phyloP scores from a whole-genome alignment of 2,888 invertebrate species.

The Agrochola lychnidis region DNA sequence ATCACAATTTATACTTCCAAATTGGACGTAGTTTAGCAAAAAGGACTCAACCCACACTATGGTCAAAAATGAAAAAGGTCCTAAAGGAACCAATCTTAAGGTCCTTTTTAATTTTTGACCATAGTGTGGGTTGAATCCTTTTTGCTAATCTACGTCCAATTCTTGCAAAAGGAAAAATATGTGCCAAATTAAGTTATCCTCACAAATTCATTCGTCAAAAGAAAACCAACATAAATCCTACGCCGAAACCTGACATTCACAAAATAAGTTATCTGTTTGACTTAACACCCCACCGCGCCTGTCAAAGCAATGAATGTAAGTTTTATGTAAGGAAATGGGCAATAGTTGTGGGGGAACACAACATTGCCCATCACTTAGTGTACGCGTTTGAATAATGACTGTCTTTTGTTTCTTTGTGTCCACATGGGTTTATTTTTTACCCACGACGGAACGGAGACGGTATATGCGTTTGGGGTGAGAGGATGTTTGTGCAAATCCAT shows the following conservation, averaged over 20 bases:
- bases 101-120: no score
- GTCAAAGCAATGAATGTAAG: slow-evolving; percentile 50
- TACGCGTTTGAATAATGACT: slow-evolving; percentile 57
- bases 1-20: not conserved
- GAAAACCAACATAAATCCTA: slow-evolving; percentile 19
- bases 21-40: no score
- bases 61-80: no score
- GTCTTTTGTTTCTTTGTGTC: slow-evolving; percentile 48
- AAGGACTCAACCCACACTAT: no score
- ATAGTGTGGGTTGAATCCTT: no score
- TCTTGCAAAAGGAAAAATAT: not conserved
- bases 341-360: slow-evolving; percentile 48
- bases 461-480: no score
- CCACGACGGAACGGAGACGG: no score
- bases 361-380: slow-evolving; percentile 63
- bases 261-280: slow-evolving; percentile 45
- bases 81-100: no score
- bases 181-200: not conserved
- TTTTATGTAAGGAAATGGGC: slow-evolving; percentile 64
- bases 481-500: no score
- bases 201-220: slow-evolving; percentile 13
- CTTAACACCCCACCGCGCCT: slow-evolving; percentile 38
- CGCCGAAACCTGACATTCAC: not conserved
- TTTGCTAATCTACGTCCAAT: no score
- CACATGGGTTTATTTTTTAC: not conserved